These are phyloP conservation scores for Leptestheria dahalacensis DNA, from an alignment of 1,140 invertebrate genomes.

Conservation along the genomic window DNA sequence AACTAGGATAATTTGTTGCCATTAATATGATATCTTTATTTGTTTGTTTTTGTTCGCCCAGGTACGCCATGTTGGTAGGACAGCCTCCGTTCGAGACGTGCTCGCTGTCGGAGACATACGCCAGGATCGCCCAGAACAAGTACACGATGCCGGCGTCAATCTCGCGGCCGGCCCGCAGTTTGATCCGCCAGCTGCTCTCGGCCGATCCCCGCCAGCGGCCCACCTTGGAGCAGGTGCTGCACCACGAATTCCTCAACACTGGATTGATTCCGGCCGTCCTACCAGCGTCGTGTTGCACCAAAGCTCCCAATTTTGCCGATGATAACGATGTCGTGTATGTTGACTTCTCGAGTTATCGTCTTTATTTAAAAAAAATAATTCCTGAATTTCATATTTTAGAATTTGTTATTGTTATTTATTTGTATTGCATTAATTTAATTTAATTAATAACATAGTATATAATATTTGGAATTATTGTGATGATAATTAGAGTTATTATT, in stretches of 20 bases:
- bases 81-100: constrained; percentile 92
- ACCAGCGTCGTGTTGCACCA: constrained; percentile 20
- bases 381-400: too few species aligned
- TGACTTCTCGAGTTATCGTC: too few species aligned
- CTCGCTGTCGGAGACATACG: constrained; percentile 75
- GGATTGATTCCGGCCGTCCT: constrained; percentile 25
- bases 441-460: too few species aligned
- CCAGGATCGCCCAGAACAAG: constrained; percentile 80
- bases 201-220: constrained; percentile 65
- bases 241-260: constrained; percentile 50
- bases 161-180: constrained; percentile 46
- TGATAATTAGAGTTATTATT: too few species aligned
- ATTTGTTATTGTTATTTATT: too few species aligned
- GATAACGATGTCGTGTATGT: too few species aligned
- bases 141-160: constrained; percentile 66
- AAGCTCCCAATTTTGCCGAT: constrained; percentile 17
- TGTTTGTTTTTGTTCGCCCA: too few species aligned
- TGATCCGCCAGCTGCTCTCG: constrained; percentile 74
- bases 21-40: too few species aligned
- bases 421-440: too few species aligned
- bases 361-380: too few species aligned
- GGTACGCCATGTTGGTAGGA: constrained; percentile 80
- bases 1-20: too few species aligned
- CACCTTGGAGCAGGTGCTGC: constrained; percentile 52
- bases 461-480: too few species aligned